Base-by-base conservation (phyloP, 2,888 invertebrate genomes). In the Dasypogon diadema region DNA sequence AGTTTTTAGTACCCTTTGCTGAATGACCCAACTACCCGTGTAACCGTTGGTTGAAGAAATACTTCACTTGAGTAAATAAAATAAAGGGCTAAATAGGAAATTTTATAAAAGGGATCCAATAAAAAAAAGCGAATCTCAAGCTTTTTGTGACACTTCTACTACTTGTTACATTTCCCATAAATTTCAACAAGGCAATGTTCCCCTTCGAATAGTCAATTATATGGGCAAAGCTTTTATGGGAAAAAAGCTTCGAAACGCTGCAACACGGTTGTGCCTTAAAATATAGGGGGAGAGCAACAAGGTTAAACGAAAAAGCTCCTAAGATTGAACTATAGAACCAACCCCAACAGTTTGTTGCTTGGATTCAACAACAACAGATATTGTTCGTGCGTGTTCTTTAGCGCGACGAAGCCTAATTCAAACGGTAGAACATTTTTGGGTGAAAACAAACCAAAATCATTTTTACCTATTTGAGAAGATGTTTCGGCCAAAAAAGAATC, bases 281-380 rank as follows among this genome's bases (percentile, higher is more conserved):
- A 3, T 5, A 18, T 8, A 1, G 51, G 6, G 5, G 48, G 65
- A 65, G 65, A 16, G 37, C 16, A 24, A 42, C 65, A 65, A 46
- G 65, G 48, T 24, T 16, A 48, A 46, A 18, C 18, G 42, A 65
- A 65, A 65, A 65, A 65, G 65, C 65, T 65, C 14, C 12, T 21
- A 6, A 22, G 26, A 37, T 34, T 46, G 24, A 65, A 46, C 22
- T 22, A 24, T 24, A 65, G 65, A 46, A 65, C 46, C 65, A 22
- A 46, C 24, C 46, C 65, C 46, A 65, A 65, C 65, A 65, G 65
- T 65, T 65, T 65, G 65, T 65, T 65, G 65, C 65, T 65, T 65
- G 14, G 65, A 46, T 48, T 65, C 46, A 24, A 24, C 65, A n/a
- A 22, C 6, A 37, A 46, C 34, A 24, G 46, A 22, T 48, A 24